These are phyloP conservation scores for Adelognathus sp. DNA, from an alignment of 2,888 invertebrate species.

Conservation along the genomic window DNA sequence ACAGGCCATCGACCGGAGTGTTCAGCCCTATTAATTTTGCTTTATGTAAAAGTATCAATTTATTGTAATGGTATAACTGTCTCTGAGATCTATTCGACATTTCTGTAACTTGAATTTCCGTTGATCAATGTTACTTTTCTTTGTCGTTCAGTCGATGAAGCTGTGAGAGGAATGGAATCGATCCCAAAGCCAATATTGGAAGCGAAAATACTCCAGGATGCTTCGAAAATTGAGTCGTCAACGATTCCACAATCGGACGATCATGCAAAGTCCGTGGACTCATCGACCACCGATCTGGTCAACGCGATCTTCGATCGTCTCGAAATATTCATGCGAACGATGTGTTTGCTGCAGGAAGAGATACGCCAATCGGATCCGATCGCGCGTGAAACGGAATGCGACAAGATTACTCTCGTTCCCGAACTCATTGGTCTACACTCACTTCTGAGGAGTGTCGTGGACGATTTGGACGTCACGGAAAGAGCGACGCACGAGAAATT, in stretches of 20 bases:
- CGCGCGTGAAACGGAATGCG: background rate
- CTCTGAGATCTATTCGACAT: too few species aligned
- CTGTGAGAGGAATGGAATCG: conserved; percentile 10
- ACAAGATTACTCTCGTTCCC: background rate
- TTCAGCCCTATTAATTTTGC: too few species aligned
- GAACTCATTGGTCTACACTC: conserved; percentile 19
- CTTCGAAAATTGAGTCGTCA: background rate
- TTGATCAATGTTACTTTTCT: background rate
- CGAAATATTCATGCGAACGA: conserved; percentile 35
- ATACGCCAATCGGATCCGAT: background rate
- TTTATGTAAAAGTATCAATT: too few species aligned
- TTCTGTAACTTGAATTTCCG: background rate
- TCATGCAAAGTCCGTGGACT: background rate
- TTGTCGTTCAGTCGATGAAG: conserved; percentile 1
- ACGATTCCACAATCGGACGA: background rate
- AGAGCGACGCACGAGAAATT: conserved; percentile 22
- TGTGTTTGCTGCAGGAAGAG: conserved; percentile 34
- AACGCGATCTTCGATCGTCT: conserved; percentile 5
- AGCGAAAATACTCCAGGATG: background rate
- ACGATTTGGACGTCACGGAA: conserved; percentile 21
- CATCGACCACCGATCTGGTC: background rate
- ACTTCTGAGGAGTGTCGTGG: conserved; percentile 18
- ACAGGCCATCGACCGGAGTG: too few species aligned
- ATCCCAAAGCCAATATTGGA: background rate
- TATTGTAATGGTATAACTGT: too few species aligned